Base-by-base conservation (phyloP, 2,888 invertebrate genomes). In the Athripsodes cinereus region DNA sequence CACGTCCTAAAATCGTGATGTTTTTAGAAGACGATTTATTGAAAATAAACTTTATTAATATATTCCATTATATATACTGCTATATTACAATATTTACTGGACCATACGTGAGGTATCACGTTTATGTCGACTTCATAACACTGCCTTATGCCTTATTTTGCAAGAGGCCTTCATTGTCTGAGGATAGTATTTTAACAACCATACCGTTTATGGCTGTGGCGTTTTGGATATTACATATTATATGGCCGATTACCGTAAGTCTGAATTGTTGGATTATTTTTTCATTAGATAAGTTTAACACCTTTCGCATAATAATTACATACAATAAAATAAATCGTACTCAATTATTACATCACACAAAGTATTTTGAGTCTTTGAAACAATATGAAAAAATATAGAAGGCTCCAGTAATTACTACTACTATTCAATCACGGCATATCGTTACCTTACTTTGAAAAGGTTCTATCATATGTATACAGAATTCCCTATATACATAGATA, bases 31-130 rank as follows among this genome's bases (percentile, higher is more conserved):
- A 52, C 6, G 52, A 52, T 16, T 26, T 26, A 11, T 16, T 52
- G 5, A 35, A 52, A 16, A n/a, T 20, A 6, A 19, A 31, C 19
- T 31, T 52, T 18, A 31, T 52, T 22, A 18, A 52, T 52, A 19
- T 52, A 18, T 35, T 52, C 2, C 35, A 35, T 16, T 52, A 52
- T 35, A n/a, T 19, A 16, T 35, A 22, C 52, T 18, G 26, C 8
- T 35, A 52, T 18, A 19, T 19, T 2, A 26, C 26, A 8, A 52
- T 52, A 20, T 20, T 35, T 44, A n/a, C 22, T 91, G 92, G 92
- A 50, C 93, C 93, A 0, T 93, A 90, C 70, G 91, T 85, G 71
- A 84, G 87, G 8, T 94, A 88, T 69, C 79, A 86, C 64, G 88
- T 89, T 1, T 90, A 85, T 66, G 76, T 77, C 65, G 90, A 90